A percentile compares a stretch with the other conserved stretches of the same genome.
phyloP scores from a whole-genome alignment of 2,797 vertebrate species.

The Falco columbarius region DNA sequence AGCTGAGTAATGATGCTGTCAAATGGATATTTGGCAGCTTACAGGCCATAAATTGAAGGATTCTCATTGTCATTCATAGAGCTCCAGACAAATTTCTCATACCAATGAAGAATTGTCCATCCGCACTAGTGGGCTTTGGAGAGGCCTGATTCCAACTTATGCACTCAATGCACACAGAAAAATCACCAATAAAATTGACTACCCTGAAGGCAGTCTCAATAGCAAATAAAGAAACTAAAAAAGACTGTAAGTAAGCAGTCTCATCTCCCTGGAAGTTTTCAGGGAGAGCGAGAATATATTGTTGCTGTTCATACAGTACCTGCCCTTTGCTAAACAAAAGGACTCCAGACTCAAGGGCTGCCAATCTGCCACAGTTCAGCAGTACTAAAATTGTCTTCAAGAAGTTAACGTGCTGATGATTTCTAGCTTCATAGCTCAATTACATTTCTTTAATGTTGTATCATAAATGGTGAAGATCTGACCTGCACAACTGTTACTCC shows the following conservation, averaged over 20 bases:
- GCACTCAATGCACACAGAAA: background rate
- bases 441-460: background rate
- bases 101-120: background rate
- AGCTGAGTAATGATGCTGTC: background rate
- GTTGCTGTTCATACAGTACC: background rate
- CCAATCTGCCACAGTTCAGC: background rate
- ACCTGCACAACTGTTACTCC: background rate
- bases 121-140: background rate
- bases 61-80: background rate
- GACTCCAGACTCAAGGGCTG: background rate
- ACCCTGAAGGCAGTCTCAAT: background rate
- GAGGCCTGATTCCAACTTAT: background rate
- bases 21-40: background rate
- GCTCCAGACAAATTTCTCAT: background rate
- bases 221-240: background rate
- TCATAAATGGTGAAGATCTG: background rate
- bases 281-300: background rate
- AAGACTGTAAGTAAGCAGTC: background rate
- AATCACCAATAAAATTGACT: background rate
- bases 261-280: background rate
- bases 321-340: background rate
- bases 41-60: background rate
- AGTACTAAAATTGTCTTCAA: background rate
- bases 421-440: background rate
- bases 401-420: background rate